Base-by-base conservation (phyloP, 1,140 invertebrate genomes). In the Drosophila dunni region DNA sequence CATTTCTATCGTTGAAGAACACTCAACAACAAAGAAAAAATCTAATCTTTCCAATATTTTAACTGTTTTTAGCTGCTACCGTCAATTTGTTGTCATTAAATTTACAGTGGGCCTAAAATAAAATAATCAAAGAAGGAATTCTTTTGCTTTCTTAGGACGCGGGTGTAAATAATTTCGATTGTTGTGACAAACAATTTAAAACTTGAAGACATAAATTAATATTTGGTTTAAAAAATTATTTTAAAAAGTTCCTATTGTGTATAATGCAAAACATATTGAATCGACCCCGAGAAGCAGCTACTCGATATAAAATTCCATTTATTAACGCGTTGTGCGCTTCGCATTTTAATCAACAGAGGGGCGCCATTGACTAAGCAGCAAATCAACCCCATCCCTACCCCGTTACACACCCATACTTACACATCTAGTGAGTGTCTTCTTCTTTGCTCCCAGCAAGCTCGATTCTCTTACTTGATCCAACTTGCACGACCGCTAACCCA, bases 331-430 rank as follows among this genome's bases (percentile, higher is more conserved):
- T 50, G 48, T 33, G 24, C 11, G 48, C 9, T 11, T 13, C n/a
- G 29, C 24, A 38, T 56, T 42, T 56, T 40, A 42, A 56, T 56
- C 24, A 63, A 40, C 56, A 68, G 36, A 50, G 45, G 36, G 45
- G 50, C 45, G 63, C 15, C 2, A 51, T 70, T 71, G 42, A 65
- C 51, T 65, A 42, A 71, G 44, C 61, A 13, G 50, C 61, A 20
- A 33, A 13, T 34, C 15, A 15, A n/a, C 34, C 13, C 44, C 24
- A 29, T 29, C 24, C 24, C 24, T 29, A 2, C 24, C 24, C 24
- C 24, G 3, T 29, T 10, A 20, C 7, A 13, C 45, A 56, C 33
- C 4, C 33, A 13, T 11, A 10, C 48, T n/a, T 29, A 54, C 15
- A 17, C 53, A 17, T 15, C 36, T 24, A 15, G 15, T 44, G 15